Base-by-base conservation (phyloP, 2,113 vertebrate species). In the Heloderma charlesbogerti region DNA sequence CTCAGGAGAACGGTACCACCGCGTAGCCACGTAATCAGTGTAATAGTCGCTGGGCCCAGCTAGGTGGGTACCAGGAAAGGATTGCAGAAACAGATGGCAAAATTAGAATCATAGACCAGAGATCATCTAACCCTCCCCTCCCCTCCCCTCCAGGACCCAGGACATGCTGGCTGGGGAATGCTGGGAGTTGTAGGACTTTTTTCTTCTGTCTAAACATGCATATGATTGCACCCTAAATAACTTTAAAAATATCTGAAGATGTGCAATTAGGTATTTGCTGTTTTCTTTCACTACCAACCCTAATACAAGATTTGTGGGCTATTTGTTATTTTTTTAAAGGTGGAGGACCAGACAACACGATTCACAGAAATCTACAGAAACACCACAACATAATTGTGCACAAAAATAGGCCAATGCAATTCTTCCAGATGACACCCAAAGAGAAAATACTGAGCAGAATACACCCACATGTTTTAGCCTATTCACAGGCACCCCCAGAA, bases 1-100 rank as follows among this genome's bases (percentile, higher is more conserved):
- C 95, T 99, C 99, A 0, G 99, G 99, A 48, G 98, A 97, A n/a
- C 99, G 98, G 93, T 99, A 99, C 99, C 99, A 99, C 29, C 99
- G 96, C 1, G 99, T 99, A 7, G 99, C 99, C 93, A 99, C 99
- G 0, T 99, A 99, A 95, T 99, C 99, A 0, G 99, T 99, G 96
- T 99, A 99, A 94, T 97, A 98, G 94, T 98, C 99, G 57, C 98
- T 98, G 0, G 99, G 99, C 2, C 99, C 99, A 0, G 99, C 99
- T 99, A 93, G 51, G 27, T 37, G 4, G 45, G 2, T 77, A 29
- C 0, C 80, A 77, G 86, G 86, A 89, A 87, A 20, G 89, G 71
- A 95, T 31, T 93, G 34, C 92, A 90, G 93, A n/a, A 63, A 45
- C 1, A 80, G 83, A 69, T 3, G 16, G 6, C 27, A 18, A 54